Evolutionary conservation across 2,797 vertebrate genomes (phyloP), one percentile per base, ranked within the genome.

Genomic region (Peromyscus attwateri): DNA sequence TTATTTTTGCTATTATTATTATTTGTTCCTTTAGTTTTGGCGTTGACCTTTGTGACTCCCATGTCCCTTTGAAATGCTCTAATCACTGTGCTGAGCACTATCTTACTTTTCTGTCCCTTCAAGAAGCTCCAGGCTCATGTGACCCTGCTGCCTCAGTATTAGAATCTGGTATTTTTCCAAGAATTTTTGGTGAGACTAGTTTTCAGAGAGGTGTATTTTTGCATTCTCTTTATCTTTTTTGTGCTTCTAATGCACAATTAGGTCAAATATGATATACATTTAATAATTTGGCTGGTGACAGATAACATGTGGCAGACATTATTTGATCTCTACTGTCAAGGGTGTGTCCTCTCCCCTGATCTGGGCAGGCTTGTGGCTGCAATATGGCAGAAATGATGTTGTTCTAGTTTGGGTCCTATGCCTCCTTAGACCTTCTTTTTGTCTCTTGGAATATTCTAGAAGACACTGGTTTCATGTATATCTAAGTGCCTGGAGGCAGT

Each of bases 401-500:
- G 0, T 16, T 27, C 2, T 23, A n/a, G 34, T 49, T 87, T 87
- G 3, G 34, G 40, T 31, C 4, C 66, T 23, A n/a, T 8, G 9
- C 21, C 40, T 43, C 23, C 68, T 43, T 49, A 77, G 71, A 52
- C 3, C 19, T 49, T 70, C 27, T 7, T 71, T 31, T 31, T 71
- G 25, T 81, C 17, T 83, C 52, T 95, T 97, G 52, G 25, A 85
- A 43, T 79, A 40, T 52, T 82, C 49, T 89, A 75, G 88, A 37
- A 73, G 23, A 49, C 55, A 77, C 73, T 25, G 87, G n/a, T 88
- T 62, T 94, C 40, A 9, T 16, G 2, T 31, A 64, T 76, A 43
- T 88, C 68, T 25, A 43, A 3, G n/a, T 80, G 80, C 34, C 43
- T 40, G 66, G 90, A 73, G 40, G 62, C 6, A 79, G 68, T 19